Percentiles rank a stretch among this genome's conserved stretches.
Conservation (phyloP, 2,113 vertebrate genomes). For the Cyanoramphus novaezelandiae region DNA sequence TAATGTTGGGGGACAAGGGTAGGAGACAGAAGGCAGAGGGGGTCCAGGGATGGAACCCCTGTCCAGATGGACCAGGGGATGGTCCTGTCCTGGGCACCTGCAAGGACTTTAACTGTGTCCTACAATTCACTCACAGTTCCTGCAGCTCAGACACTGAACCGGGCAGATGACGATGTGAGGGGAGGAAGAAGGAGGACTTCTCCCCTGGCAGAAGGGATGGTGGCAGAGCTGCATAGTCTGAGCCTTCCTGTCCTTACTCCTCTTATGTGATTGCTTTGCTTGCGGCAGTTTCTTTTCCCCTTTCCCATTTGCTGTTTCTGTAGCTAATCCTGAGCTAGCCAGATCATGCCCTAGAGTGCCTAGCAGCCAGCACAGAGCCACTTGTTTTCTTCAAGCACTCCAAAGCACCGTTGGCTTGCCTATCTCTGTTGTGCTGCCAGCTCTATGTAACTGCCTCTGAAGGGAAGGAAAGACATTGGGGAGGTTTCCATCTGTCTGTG, state of each 20-base stretch:
- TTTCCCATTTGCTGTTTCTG: neutral
- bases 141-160: neutral
- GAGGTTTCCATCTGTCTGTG: neutral
- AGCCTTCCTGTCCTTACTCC: neutral
- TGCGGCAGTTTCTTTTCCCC: neutral
- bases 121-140: neutral
- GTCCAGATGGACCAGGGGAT: neutral
- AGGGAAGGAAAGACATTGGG: neutral
- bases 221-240: neutral
- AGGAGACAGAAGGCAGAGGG: neutral
- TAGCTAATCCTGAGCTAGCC: neutral
- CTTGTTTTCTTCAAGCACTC: neutral
- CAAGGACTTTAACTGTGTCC: neutral
- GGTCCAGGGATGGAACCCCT: neutral
- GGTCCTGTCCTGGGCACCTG: neutral
- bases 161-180: neutral
- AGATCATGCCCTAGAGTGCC: neutral
- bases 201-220: neutral
- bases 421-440: neutral
- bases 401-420: fast-evolving
- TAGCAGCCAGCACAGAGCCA: neutral
- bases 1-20: constrained; percentile 4
- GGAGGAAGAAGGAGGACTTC: neutral
- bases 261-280: neutral
- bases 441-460: neutral